Conservation (phyloP, 1,140 invertebrate genomes). For the Leptopilina clavipes region DNA sequence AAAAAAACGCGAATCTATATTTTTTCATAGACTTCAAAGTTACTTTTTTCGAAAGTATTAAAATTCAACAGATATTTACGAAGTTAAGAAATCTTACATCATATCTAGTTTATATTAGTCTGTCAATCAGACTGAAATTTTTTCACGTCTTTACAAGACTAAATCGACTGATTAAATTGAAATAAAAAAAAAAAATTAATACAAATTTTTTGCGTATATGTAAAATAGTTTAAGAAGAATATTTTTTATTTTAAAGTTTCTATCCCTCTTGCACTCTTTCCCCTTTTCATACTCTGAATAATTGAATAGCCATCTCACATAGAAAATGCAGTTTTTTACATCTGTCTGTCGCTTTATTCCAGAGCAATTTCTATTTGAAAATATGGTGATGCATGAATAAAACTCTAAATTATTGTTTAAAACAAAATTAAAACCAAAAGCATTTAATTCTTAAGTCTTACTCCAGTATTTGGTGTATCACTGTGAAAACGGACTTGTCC, state of each 20-base stretch:
- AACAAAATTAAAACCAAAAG: conserved; percentile 40
- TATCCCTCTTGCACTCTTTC: not conserved
- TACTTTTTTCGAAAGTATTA: not conserved
- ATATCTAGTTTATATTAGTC: conserved; percentile 18
- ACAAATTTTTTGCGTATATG: not conserved
- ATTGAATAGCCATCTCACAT: not conserved
- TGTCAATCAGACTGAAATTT: conserved; percentile 1
- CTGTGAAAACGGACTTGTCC: conserved; percentile 34
- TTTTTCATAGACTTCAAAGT: conserved; percentile 11
- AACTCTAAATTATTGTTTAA: conserved; percentile 45
- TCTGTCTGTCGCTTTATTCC: conserved; percentile 1
- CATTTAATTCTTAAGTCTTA: conserved; percentile 44
- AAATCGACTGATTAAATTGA: conserved; percentile 27
- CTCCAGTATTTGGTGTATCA: conserved; percentile 29
- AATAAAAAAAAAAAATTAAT: not conserved
- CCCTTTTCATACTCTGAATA: conserved; percentile 12
- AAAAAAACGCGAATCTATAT: conserved; percentile 5
- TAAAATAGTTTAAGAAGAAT: conserved; percentile 8
- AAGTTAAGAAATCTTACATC: conserved; percentile 10
- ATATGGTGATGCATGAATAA: conserved; percentile 6
- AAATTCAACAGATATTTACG: not conserved
- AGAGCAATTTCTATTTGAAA: conserved; percentile 1
- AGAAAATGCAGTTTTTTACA: not conserved
- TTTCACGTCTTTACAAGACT: not conserved
- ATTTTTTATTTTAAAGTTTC: not conserved